Conservation (phyloP, 2,888 invertebrate species). For the Phorcus lineatus region DNA sequence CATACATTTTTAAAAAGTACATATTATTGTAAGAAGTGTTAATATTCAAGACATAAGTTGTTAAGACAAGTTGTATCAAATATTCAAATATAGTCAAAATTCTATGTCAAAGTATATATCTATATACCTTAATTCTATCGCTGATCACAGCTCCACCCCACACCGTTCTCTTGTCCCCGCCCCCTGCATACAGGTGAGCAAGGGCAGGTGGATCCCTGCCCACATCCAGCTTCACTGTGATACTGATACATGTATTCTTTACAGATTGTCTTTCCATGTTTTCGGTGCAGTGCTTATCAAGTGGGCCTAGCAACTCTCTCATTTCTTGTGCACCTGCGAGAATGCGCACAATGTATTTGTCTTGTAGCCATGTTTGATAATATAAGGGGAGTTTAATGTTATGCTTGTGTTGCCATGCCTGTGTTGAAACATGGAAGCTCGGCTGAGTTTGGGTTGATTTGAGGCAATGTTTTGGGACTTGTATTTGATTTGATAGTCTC, state of each 20-base stretch:
- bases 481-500: slow-evolving; percentile 25
- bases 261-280: slow-evolving; percentile 25
- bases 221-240: neutral
- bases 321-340: slow-evolving; percentile 19
- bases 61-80: too few relatives aligned
- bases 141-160: too few relatives aligned
- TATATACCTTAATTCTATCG: too few relatives aligned
- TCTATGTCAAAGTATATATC: too few relatives aligned
- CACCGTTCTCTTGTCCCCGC: neutral
- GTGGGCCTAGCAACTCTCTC: neutral
- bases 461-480: neutral
- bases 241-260: slow-evolving; percentile 13
- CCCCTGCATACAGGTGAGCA: neutral
- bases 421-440: slow-evolving; percentile 17
- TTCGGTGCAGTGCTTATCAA: slow-evolving; percentile 22
- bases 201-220: neutral
- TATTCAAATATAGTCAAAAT: too few relatives aligned
- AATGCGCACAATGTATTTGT: slow-evolving; percentile 21
- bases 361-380: slow-evolving; percentile 26
- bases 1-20: too few relatives aligned
- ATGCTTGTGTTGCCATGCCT: slow-evolving; percentile 6
- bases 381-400: slow-evolving; percentile 24
- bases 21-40: too few relatives aligned
- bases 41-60: too few relatives aligned
- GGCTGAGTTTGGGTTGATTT: slow-evolving; percentile 7